phyloP scores from a whole-genome alignment of 2,888 invertebrate genomes.

The Nycteola revayana region DNA sequence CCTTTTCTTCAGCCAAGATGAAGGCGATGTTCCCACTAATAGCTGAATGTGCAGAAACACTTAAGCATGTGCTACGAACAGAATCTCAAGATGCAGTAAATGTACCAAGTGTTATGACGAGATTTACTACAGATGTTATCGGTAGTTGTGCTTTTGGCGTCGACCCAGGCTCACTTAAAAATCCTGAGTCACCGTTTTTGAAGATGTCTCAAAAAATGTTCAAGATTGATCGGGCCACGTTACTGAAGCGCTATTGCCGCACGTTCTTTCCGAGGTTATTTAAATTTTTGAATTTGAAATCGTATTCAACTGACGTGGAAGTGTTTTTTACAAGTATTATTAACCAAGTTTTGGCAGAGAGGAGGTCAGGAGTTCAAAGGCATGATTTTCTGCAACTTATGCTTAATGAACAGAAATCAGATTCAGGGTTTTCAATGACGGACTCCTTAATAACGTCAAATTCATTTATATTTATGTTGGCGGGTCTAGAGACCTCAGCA shows the following conservation, averaged over 20 bases:
- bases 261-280: slow-evolving; percentile 68
- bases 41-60: slow-evolving; percentile 60
- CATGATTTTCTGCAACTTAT: slow-evolving; percentile 74
- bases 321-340: slow-evolving; percentile 65
- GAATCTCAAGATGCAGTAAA: slow-evolving; percentile 54
- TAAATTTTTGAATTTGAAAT: slow-evolving; percentile 66
- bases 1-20: slow-evolving; percentile 77
- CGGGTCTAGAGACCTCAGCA: slow-evolving; percentile 72
- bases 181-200: slow-evolving; percentile 65
- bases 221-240: slow-evolving; percentile 54
- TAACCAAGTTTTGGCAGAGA: slow-evolving; percentile 62
- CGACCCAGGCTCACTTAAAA: slow-evolving; percentile 62
- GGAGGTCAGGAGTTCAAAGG: slow-evolving; percentile 56
- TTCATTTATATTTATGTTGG: slow-evolving; percentile 77
- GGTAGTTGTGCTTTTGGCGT: slow-evolving; percentile 76
- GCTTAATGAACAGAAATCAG: slow-evolving; percentile 68
- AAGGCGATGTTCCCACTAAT: slow-evolving; percentile 76
- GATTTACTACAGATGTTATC: slow-evolving; percentile 73
- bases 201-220: slow-evolving; percentile 76
- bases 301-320: slow-evolving; percentile 67
- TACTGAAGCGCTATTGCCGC: slow-evolving; percentile 69
- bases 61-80: slow-evolving; percentile 47
- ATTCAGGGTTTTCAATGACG: slow-evolving; percentile 62
- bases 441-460: slow-evolving; percentile 75
- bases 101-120: slow-evolving; percentile 61